Percentiles rank a stretch among this genome's conserved stretches.
Evolutionary conservation across 2,888 invertebrate genomes (phyloP).

Genomic region (Drosophila multiciliata): DNA sequence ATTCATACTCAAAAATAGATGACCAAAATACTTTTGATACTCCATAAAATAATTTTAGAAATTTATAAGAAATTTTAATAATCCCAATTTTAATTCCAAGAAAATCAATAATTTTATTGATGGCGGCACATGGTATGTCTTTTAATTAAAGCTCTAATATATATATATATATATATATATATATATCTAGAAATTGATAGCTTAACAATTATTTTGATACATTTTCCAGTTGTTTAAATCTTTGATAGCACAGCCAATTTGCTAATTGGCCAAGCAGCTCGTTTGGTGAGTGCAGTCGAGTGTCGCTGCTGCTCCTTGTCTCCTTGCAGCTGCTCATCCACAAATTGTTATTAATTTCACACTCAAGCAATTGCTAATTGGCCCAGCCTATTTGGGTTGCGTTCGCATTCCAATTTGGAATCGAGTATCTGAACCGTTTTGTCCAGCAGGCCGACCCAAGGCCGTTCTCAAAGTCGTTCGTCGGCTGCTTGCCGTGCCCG

Average conservation of each 20-base stretch:
- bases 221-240: slow-evolving; percentile 34
- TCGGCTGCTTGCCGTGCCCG: slow-evolving; percentile 44
- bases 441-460: slow-evolving; percentile 28
- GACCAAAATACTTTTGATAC: background rate
- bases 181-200: background rate
- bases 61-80: background rate
- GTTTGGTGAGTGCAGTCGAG: slow-evolving; percentile 41
- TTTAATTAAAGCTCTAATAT: background rate
- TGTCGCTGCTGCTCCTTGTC: slow-evolving; percentile 27
- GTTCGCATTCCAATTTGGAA: slow-evolving; percentile 20
- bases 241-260: slow-evolving; percentile 45
- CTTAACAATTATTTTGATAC: slow-evolving; percentile 30
- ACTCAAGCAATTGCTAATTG: slow-evolving; percentile 68
- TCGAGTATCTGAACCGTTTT: slow-evolving; percentile 26
- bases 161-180: too few relatives aligned
- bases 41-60: background rate
- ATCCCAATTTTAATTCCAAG: too few relatives aligned
- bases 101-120: background rate
- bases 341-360: slow-evolving; percentile 70
- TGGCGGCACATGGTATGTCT: background rate
- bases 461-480: slow-evolving; percentile 41
- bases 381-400: slow-evolving; percentile 31
- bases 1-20: background rate
- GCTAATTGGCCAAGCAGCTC: slow-evolving; percentile 57
- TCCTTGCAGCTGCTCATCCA: slow-evolving; percentile 17